Base-by-base conservation (phyloP, 2,797 vertebrate genomes). In the Brachyrhaphis roseni region DNA sequence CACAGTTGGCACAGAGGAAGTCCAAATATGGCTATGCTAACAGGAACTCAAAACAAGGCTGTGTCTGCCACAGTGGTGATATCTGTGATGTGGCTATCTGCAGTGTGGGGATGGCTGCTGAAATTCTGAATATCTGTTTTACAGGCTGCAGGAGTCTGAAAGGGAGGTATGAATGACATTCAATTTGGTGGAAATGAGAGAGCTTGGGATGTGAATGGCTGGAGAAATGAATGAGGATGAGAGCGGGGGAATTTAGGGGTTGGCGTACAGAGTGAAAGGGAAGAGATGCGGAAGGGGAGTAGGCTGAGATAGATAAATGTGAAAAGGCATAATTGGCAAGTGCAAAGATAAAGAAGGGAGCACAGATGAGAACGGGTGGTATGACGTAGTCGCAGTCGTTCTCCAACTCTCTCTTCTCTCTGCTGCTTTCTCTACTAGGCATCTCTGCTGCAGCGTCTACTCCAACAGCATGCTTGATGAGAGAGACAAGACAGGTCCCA, bases 401-500 rank as follows among this genome's bases (percentile, higher is more conserved):
- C 87, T 84, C 85, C 64, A 57, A 62, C 77, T 84, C 86, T 76
- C 82, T 77, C 77, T 77, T 81, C 76, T 82, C 81, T 62, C 78
- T 70, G 47, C 71, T 76, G 79, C 83, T 84, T 87, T 84, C 79
- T 86, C 88, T 86, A 84, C 92, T 86, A 88, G 87, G 82, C 88
- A 78, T 88, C 89, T 87, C 85, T 93, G 88, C 90, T 93, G 92
- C 92, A 93, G 91, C 85, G n/a, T 82, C 31, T 75, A 94, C 92
- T 92, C 88, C 72, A 86, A 87, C 90, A 84, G 91, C 89, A 93
- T 93, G 89, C 92, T 86, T 91, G 89, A 94, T 94, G 90, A 94
- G 86, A 82, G 80, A 87, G 84, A 78, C 70, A 79, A 87, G 47
- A 87, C 59, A 86, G 85, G 79, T 86, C 89, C 87, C 75, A 77